A percentile compares a stretch with the other conserved stretches of the same genome.
Evolutionary conservation across 2,113 vertebrate genomes (phyloP).

Genomic region (Microcebus murinus): DNA sequence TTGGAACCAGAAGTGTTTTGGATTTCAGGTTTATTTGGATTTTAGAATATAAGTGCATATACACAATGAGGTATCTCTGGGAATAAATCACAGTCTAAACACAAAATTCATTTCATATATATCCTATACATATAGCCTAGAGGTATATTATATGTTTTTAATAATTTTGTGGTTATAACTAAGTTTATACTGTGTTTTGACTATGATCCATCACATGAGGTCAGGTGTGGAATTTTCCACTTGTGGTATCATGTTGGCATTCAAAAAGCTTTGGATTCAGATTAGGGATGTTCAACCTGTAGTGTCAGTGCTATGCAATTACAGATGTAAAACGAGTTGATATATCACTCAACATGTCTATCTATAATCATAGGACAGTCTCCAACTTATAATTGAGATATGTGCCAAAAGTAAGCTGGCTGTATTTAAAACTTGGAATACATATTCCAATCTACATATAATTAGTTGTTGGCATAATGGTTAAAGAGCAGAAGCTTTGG

Average conservation of each 20-base stretch:
- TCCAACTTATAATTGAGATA: neutral
- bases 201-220: neutral
- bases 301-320: neutral
- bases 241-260: neutral
- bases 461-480: neutral
- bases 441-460: neutral
- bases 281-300: no score
- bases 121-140: neutral
- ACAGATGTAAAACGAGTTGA: neutral
- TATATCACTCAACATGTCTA: neutral
- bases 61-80: neutral
- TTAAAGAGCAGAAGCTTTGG: neutral
- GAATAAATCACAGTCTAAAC: neutral
- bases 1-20: neutral
- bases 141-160: neutral
- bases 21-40: neutral
- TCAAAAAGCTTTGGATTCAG: neutral
- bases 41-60: neutral
- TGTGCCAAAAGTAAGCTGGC: neutral
- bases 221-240: neutral
- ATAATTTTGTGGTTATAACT: neutral
- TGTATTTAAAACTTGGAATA: neutral
- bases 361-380: neutral
- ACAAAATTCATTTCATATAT: neutral
- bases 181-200: neutral